These are phyloP conservation scores for Epinotia demarniana DNA, from an alignment of 2,888 invertebrate genomes.

Conservation along the genomic window DNA sequence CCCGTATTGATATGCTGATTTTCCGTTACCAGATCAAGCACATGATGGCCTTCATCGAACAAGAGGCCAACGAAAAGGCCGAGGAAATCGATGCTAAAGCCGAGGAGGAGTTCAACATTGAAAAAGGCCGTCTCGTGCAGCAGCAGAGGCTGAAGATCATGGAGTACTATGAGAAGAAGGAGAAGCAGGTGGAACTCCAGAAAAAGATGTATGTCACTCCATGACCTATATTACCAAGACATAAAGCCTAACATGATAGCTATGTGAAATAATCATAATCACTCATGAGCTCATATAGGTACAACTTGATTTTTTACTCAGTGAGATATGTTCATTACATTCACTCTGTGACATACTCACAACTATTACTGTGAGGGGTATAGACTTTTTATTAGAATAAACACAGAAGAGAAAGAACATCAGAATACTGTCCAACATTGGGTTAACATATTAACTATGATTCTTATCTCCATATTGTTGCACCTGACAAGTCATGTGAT, in stretches of 20 bases:
- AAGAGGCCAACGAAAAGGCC: conserved; percentile 99
- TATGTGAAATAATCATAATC: not conserved
- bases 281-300: too few species aligned
- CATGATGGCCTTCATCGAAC: conserved; percentile 99
- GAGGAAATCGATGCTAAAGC: conserved; percentile 99
- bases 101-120: conserved; percentile 99
- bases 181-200: conserved; percentile 99
- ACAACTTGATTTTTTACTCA: too few species aligned
- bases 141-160: conserved; percentile 99
- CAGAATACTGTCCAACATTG: not conserved
- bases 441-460: not conserved
- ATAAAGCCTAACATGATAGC: not conserved
- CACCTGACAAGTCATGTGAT: conserved; percentile 32
- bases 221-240: conserved; percentile 16
- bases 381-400: not conserved
- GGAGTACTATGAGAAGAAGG: conserved; percentile 99
- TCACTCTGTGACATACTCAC: too few species aligned
- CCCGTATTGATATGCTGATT: conserved; percentile 16
- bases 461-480: conserved; percentile 4
- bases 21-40: conserved; percentile 94
- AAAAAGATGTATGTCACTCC: conserved; percentile 95
- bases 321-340: too few species aligned
- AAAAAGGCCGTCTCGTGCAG: conserved; percentile 99
- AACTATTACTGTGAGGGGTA: too few species aligned
- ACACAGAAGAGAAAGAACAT: too few species aligned